These are phyloP conservation scores for Pyrocoelia pectoralis DNA, from an alignment of 2,888 invertebrate genomes.

Conservation along the genomic window DNA sequence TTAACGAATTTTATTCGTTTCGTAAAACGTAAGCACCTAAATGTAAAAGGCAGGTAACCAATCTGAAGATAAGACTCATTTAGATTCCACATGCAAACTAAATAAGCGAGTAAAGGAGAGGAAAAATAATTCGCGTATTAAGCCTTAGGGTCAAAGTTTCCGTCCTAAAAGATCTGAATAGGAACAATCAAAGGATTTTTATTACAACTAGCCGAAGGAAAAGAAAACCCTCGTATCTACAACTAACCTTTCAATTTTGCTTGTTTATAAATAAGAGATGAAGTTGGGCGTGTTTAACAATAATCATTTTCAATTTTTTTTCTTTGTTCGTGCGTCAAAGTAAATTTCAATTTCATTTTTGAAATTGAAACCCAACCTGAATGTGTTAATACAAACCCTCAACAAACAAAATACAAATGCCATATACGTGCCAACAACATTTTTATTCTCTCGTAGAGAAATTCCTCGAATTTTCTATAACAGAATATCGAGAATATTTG, in stretches of 20 bases:
- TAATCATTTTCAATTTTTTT: neutral
- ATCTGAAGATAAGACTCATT: too few relatives aligned
- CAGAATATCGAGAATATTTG: conserved; percentile 4
- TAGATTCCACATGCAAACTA: too few relatives aligned
- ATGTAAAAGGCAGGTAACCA: too few relatives aligned
- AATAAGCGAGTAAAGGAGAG: too few relatives aligned
- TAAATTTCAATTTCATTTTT: neutral
- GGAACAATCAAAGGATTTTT: neutral
- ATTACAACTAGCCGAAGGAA: too few relatives aligned
- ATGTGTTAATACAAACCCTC: conserved; percentile 1
- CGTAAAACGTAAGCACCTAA: too few relatives aligned
- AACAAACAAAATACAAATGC: conserved; percentile 1
- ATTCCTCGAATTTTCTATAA: neutral
- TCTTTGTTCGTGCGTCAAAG: neutral
- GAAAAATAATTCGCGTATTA: too few relatives aligned
- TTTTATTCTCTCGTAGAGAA: conserved; percentile 2
- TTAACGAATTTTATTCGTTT: too few relatives aligned
- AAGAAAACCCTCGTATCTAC: too few relatives aligned
- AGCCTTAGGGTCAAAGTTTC: neutral
- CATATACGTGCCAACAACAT: neutral
- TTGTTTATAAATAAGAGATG: neutral
- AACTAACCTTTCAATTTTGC: too few relatives aligned
- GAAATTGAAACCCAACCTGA: neutral
- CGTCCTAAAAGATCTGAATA: neutral
- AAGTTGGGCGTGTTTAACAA: neutral